phyloP scores from a whole-genome alignment of 2,888 invertebrate genomes.

The Orthosia gracilis region DNA sequence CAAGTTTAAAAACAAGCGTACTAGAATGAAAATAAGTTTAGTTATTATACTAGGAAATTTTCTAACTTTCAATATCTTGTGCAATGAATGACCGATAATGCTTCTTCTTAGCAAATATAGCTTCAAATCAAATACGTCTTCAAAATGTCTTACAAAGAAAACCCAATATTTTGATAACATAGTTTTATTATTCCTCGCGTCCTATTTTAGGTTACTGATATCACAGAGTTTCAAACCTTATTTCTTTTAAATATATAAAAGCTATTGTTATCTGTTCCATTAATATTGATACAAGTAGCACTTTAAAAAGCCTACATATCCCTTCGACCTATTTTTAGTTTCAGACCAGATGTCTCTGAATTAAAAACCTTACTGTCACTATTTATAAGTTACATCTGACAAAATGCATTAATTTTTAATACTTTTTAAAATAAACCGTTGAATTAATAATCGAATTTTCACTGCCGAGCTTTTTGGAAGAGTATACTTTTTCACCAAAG shows the following conservation, averaged over 20 bases:
- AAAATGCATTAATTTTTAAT: conserved; percentile 2
- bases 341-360: conserved; percentile 5
- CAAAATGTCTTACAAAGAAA: neutral
- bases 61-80: neutral
- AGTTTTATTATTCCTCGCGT: neutral
- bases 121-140: neutral
- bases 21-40: too few relatives aligned
- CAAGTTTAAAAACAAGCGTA: too few relatives aligned
- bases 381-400: neutral
- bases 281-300: neutral
- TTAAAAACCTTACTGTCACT: conserved; percentile 16
- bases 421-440: conserved; percentile 15
- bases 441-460: neutral
- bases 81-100: neutral
- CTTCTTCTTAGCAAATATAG: neutral
- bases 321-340: conserved; percentile 16
- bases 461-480: neutral
- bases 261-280: neutral
- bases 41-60: too few relatives aligned
- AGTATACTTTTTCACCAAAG: neutral
- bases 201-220: neutral
- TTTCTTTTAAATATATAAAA: neutral
- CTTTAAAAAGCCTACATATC: too few relatives aligned
- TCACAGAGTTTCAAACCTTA: neutral
- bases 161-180: neutral